phyloP scores from a whole-genome alignment of 1,140 invertebrate species.

The Drosophila sproati region DNA sequence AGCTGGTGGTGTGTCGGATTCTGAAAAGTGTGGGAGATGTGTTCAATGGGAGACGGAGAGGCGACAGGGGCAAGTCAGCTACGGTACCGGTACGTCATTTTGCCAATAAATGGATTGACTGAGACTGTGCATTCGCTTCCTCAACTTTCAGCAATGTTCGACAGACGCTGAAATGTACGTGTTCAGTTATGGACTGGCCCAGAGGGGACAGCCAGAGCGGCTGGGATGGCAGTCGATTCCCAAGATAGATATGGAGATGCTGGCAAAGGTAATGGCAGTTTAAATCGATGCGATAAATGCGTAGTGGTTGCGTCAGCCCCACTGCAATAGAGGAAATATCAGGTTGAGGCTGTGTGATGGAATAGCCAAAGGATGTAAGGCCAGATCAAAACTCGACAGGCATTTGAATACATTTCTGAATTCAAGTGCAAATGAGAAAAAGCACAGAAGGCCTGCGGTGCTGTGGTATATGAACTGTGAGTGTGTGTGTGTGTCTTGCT shows the following conservation, averaged over 20 bases:
- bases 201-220: slow-evolving; percentile 1
- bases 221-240: neutral
- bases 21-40: neutral
- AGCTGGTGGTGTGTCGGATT: neutral
- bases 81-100: slow-evolving; percentile 42
- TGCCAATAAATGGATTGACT: slow-evolving; percentile 60
- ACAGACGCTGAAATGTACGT: slow-evolving; percentile 70
- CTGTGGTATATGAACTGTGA: neutral
- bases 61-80: neutral
- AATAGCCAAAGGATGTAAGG: neutral
- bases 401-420: slow-evolving; percentile 54
- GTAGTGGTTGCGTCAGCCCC: slow-evolving; percentile 44
- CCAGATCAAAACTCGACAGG: slow-evolving; percentile 34
- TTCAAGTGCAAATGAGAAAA: slow-evolving; percentile 75
- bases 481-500: slow-evolving; percentile 34
- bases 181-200: slow-evolving; percentile 51
- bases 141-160: slow-evolving; percentile 53
- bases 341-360: slow-evolving; percentile 7
- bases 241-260: slow-evolving; percentile 1
- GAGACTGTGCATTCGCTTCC: slow-evolving; percentile 35
- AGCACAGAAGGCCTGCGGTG: slow-evolving; percentile 38
- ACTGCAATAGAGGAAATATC: slow-evolving; percentile 70
- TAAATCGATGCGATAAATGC: slow-evolving; percentile 69
- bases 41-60: neutral
- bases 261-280: slow-evolving; percentile 39